Base-by-base conservation (phyloP, 1,140 invertebrate genomes). In the Lasioglossum baleicum region DNA sequence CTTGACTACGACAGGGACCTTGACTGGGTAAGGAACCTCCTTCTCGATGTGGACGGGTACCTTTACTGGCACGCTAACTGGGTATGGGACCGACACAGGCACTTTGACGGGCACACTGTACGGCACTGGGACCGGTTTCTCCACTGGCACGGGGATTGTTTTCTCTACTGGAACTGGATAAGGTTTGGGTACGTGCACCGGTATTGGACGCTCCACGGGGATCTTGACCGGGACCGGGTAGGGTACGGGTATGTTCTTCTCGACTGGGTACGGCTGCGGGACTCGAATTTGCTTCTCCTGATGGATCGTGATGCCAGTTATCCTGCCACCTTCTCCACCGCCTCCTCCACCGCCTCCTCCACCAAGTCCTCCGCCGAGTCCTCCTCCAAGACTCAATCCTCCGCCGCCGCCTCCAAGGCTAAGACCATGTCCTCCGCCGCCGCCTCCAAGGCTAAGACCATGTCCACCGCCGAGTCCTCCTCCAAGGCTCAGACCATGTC, bases 161-260 rank as follows among this genome's bases (percentile, higher is more conserved):
- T 95, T 94, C 40, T 94, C 93, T 2, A 95, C 93, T 17, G 94
- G 93, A 1, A 95, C 94, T 22, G 94, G 94, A 75, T 95, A 94
- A 1, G 94, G 94, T 75, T 94, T 93, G 20, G 89, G 93, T 80
- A 92, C 94, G 87, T 93, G 94, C 83, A 90, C 93, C 74, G 94
- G 94, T 85, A 92, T 93, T 81, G 93, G 95, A 58, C 92, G 92
- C 79, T 95, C 94, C 58, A 92, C 94, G 20, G 92, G 94, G 3
- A 94, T 90, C 71, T 92, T 91, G 4, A 93, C 90, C 2, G 85
- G 92, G 4, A 94, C 93, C 0, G 91, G 77, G 42, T 90, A 89
- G 2, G 92, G 91, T 20, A 91, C 91, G 0, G 92, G 91, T 8
- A 93, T 85, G 13, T 89, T 86, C 68, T 90, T 94, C 80, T 93